Conservation (phyloP, 2,888 invertebrate species). For the Abrostola tripartita region DNA sequence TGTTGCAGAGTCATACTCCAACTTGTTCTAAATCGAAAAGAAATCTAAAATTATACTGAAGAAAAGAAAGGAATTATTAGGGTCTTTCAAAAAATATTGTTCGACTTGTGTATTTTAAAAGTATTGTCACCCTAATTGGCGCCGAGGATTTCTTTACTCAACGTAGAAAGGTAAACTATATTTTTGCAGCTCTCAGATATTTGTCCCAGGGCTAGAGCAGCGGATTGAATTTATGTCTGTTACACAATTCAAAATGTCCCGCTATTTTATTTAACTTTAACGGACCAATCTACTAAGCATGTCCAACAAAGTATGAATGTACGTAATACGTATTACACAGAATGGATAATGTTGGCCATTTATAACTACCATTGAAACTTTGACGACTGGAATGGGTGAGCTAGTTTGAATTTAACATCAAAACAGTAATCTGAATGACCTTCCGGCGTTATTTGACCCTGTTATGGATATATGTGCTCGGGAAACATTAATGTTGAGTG, state of each 20-base stretch:
- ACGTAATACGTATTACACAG: neutral
- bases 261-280: neutral
- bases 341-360: neutral
- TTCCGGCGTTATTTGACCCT: neutral
- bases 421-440: constrained; percentile 3
- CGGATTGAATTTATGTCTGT: neutral
- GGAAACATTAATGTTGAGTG: neutral
- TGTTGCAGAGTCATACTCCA: too few relatives aligned
- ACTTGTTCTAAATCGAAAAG: too few relatives aligned
- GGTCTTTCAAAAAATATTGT: neutral
- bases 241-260: neutral
- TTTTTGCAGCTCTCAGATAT: neutral
- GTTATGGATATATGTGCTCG: neutral
- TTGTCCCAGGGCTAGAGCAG: neutral
- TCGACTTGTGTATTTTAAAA: neutral
- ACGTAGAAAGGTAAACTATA: neutral
- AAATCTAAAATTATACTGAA: neutral
- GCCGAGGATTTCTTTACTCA: neutral
- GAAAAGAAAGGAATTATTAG: neutral
- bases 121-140: neutral
- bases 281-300: neutral
- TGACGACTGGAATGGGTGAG: neutral
- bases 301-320: neutral
- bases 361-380: neutral
- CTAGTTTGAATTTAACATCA: neutral